A percentile compares a stretch with the other conserved stretches of the same genome.
phyloP scores from a whole-genome alignment of 2,888 invertebrate genomes.

The Lasioglossum marginatum region DNA sequence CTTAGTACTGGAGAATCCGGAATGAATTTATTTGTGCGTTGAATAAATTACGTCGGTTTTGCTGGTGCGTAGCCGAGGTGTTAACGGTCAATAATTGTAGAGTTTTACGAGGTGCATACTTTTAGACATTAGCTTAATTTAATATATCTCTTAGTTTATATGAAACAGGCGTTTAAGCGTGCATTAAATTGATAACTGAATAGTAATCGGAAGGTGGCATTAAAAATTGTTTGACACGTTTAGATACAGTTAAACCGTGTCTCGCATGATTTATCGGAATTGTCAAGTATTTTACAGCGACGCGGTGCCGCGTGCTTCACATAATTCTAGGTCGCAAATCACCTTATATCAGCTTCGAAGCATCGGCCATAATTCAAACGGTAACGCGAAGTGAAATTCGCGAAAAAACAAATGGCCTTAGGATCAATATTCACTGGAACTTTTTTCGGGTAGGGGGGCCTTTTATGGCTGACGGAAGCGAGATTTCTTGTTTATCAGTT shows the following conservation, averaged over 20 bases:
- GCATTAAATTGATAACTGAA: not conserved
- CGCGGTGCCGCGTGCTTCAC: not conserved
- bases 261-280: not conserved
- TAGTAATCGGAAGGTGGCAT: not conserved
- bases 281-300: not conserved
- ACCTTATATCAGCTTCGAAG: not conserved
- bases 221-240: not conserved
- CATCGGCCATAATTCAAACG: not conserved
- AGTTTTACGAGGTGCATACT: not conserved
- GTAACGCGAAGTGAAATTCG: not conserved
- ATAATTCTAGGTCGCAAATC: conserved; percentile 4
- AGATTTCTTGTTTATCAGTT: not conserved
- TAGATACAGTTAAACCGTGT: not conserved
- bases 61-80: not conserved
- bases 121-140: not conserved
- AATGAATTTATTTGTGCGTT: not conserved
- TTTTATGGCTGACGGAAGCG: not conserved
- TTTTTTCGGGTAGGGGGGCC: not conserved
- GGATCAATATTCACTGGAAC: not conserved
- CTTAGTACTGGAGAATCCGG: not conserved
- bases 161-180: not conserved
- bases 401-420: conserved; percentile 1
- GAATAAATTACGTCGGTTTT: not conserved
- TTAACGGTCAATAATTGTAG: not conserved
- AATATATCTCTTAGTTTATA: not conserved